Evolutionary conservation across 2,888 invertebrate genomes (phyloP).

Genomic region (Clivina fossor): DNA sequence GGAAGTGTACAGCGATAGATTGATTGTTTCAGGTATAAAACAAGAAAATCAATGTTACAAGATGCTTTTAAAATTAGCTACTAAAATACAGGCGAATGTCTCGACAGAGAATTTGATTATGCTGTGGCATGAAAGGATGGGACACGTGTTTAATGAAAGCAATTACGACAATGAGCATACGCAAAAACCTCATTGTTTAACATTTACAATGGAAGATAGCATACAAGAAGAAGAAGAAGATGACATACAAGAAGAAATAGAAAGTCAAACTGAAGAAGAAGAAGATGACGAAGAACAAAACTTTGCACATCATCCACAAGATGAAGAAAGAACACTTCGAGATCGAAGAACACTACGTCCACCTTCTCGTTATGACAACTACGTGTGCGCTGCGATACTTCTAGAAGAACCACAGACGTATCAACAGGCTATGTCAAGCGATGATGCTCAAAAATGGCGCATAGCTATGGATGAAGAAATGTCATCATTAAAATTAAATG

Average conservation of each 20-base stretch:
- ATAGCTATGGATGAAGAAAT: constrained; percentile 37
- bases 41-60: constrained; percentile 40
- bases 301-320: no score
- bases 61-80: constrained; percentile 36
- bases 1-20: constrained; percentile 35
- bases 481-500: constrained; percentile 24
- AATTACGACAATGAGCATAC: not conserved
- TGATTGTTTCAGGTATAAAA: constrained; percentile 28
- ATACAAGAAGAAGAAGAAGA: no score
- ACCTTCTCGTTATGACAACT: no score
- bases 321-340: no score
- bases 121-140: constrained; percentile 42
- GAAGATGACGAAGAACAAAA: no score
- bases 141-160: constrained; percentile 41
- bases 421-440: constrained; percentile 36
- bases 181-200: constrained; percentile 1
- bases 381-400: no score
- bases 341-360: no score
- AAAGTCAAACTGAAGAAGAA: constrained; percentile 7
- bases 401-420: constrained; percentile 34
- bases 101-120: constrained; percentile 31
- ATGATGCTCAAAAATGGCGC: constrained; percentile 34
- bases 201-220: constrained; percentile 1
- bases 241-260: no score
- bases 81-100: constrained; percentile 34